phyloP scores from a whole-genome alignment of 2,113 vertebrate species.

The Passer domesticus region DNA sequence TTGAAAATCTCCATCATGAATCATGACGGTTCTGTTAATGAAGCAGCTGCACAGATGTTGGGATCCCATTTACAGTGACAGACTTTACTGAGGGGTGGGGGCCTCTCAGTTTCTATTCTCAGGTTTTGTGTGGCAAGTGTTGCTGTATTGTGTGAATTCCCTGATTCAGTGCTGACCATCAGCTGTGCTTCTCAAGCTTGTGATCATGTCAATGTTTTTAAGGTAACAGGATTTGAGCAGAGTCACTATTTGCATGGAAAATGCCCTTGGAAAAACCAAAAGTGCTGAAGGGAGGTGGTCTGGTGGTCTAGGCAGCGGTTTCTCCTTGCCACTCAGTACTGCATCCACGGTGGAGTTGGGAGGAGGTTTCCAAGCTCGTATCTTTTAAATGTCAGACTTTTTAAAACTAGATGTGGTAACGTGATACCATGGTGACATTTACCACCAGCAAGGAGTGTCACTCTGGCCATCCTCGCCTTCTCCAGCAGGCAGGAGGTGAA shows the following conservation, averaged over 20 bases:
- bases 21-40: neutral
- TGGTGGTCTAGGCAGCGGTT: neutral
- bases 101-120: neutral
- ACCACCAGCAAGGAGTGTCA: conserved; percentile 12
- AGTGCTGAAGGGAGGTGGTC: neutral
- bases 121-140: neutral
- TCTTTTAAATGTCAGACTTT: conserved; percentile 50
- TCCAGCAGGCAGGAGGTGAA: conserved; percentile 55
- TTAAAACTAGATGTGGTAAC: conserved; percentile 27
- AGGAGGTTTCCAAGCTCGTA: neutral
- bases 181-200: neutral
- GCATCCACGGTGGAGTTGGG: neutral
- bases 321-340: neutral
- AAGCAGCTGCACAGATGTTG: neutral
- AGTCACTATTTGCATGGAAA: neutral
- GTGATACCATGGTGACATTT: conserved; percentile 38
- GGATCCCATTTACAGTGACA: neutral
- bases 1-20: neutral
- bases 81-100: neutral
- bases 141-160: neutral
- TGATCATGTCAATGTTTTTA: neutral
- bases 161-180: neutral
- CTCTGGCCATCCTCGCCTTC: neutral
- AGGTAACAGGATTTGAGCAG: neutral
- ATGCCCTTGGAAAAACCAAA: neutral